These are phyloP conservation scores for Drosophila equinoxialis DNA, from an alignment of 1,140 invertebrate species.

Conservation along the genomic window DNA sequence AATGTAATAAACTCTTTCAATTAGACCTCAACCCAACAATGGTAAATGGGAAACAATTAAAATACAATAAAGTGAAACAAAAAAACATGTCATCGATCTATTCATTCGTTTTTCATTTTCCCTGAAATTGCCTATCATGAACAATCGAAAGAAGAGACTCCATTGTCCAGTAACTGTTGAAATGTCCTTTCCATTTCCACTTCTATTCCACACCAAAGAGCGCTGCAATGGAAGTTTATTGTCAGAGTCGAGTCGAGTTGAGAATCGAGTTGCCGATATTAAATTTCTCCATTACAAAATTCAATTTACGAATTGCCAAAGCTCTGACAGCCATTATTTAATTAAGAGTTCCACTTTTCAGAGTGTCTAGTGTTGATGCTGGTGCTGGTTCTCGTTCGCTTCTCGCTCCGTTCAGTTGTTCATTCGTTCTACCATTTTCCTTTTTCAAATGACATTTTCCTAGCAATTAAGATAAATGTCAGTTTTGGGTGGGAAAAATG, in stretches of 20 bases:
- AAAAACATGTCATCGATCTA: no score
- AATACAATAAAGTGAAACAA: no score
- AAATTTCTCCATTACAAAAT: slow-evolving; percentile 21
- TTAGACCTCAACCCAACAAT: no score
- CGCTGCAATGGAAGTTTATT: not conserved
- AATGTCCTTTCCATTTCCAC: not conserved
- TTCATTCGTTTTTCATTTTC: no score
- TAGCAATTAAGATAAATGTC: slow-evolving; percentile 77
- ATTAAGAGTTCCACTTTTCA: slow-evolving; percentile 60
- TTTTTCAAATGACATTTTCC: slow-evolving; percentile 38
- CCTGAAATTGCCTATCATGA: no score
- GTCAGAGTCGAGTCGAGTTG: not conserved
- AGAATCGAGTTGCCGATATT: slow-evolving; percentile 23
- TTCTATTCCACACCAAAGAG: not conserved
- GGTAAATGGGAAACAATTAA: no score
- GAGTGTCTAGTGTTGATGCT: slow-evolving; percentile 33
- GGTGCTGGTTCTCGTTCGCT: slow-evolving; percentile 11
- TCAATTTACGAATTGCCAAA: slow-evolving; percentile 41
- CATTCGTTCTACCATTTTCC: slow-evolving; percentile 29
- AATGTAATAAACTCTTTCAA: no score
- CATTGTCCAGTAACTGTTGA: not conserved
- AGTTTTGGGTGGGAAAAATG: slow-evolving; percentile 63
- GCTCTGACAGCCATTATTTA: slow-evolving; percentile 59
- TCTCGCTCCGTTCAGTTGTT: not conserved
- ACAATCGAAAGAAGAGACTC: no score